These are phyloP conservation scores for Homarus americanus DNA, from an alignment of 1,140 invertebrate species.

Conservation along the genomic window DNA sequence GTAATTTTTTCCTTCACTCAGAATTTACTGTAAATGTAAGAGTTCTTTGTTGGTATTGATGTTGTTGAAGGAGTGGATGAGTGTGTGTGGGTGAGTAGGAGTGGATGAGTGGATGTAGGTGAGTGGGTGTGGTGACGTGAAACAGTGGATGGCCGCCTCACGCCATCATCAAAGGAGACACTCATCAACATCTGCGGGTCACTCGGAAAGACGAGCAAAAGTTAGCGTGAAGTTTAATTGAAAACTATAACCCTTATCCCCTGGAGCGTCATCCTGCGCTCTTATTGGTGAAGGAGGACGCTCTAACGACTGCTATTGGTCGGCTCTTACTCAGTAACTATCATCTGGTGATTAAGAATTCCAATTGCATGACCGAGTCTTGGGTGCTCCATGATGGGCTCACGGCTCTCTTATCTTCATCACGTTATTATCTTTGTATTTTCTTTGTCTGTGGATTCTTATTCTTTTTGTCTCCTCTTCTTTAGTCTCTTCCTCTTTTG, in stretches of 20 bases:
- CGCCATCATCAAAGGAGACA: neutral
- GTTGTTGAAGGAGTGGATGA: no score
- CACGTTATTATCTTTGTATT: no score
- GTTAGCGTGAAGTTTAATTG: constrained; percentile 13
- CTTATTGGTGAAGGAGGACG: neutral
- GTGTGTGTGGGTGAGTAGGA: neutral
- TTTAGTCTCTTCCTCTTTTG: no score
- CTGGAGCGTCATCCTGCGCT: neutral
- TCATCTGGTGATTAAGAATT: neutral
- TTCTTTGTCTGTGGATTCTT: no score
- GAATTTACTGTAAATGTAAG: no score
- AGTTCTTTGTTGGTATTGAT: no score
- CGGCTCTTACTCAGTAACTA: neutral
- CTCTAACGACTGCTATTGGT: neutral
- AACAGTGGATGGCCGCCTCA: neutral
- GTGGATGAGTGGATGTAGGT: neutral
- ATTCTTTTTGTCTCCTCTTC: no score
- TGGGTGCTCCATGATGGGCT: neutral
- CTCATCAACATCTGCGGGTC: neutral
- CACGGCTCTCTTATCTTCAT: no score
- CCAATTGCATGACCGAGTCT: neutral
- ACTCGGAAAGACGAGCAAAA: neutral
- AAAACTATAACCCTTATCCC: constrained; percentile 1
- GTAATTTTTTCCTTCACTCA: no score
- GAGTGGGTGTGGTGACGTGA: neutral